Evolutionary conservation across 2,113 vertebrate species (phyloP).

Genomic region (Riparia riparia): DNA sequence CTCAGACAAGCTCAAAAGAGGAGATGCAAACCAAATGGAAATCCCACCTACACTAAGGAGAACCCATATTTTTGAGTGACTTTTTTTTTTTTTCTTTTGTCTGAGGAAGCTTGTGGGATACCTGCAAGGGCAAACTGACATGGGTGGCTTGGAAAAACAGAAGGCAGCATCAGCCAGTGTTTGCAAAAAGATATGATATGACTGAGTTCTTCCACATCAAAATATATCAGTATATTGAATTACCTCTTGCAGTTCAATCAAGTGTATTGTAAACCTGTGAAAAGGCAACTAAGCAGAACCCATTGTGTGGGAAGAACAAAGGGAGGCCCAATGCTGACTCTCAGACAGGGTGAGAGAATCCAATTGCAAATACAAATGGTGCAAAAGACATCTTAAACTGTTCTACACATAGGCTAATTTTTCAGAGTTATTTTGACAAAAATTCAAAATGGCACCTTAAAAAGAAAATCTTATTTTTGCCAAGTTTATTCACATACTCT

Average conservation of each 20-base stretch:
- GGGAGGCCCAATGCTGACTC: background rate
- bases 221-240: background rate
- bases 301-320: background rate
- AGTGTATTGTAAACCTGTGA: background rate
- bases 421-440: background rate
- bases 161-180: background rate
- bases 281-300: background rate
- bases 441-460: background rate
- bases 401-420: background rate
- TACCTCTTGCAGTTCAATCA: background rate
- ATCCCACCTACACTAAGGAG: background rate
- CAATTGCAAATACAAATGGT: background rate
- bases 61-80: background rate
- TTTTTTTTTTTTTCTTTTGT: background rate
- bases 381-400: background rate
- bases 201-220: background rate
- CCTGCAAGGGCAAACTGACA: background rate
- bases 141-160: background rate
- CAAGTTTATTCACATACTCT: background rate
- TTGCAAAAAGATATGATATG: background rate
- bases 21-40: background rate
- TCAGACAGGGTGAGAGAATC: background rate
- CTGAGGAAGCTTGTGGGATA: background rate
- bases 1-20: background rate
- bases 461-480: background rate